Conservation (phyloP, 2,888 invertebrate genomes). For the Eupithecia subumbrata region DNA sequence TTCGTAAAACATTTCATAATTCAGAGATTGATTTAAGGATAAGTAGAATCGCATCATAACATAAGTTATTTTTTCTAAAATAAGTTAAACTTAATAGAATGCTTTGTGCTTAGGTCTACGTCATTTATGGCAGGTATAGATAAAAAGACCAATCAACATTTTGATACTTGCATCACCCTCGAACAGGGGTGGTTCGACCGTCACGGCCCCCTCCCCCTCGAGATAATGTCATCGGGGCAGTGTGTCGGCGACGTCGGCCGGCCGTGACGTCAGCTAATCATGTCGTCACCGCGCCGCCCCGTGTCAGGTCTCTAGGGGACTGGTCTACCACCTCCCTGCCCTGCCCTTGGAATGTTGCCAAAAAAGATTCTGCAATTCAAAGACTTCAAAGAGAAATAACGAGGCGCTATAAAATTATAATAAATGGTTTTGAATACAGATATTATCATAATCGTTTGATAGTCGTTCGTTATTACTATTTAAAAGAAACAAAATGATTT, state of each 20-base stretch:
- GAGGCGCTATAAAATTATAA: background rate
- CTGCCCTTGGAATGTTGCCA: slow-evolving; percentile 5
- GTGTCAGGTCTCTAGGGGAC: background rate
- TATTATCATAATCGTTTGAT: background rate
- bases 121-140: no score
- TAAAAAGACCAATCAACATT: background rate
- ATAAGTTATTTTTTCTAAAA: no score
- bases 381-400: background rate
- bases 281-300: background rate
- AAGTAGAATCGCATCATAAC: no score
- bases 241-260: background rate
- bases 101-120: no score
- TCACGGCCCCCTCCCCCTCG: background rate
- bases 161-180: background rate
- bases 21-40: no score
- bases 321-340: background rate
- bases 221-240: background rate
- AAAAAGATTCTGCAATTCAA: background rate
- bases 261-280: background rate
- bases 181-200: background rate
- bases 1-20: no score
- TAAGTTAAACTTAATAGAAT: no score
- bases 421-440: background rate
- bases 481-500: background rate
- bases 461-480: background rate